Evolutionary conservation across 2,113 vertebrate species (phyloP).

Genomic region (Promerops cafer): DNA sequence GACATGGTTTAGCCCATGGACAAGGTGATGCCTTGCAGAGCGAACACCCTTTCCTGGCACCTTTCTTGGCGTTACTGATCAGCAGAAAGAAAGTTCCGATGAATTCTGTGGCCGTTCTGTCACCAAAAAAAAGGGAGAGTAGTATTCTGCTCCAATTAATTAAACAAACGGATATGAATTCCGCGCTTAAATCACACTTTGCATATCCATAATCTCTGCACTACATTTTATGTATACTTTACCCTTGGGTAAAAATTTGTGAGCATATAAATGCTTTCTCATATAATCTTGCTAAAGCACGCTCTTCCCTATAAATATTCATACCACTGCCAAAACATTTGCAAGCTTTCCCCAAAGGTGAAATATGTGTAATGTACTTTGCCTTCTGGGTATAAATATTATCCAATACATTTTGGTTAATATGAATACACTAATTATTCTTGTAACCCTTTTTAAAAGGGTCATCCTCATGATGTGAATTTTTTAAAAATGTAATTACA

Average conservation of each 20-base stretch:
- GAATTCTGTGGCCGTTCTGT: conserved; percentile 16
- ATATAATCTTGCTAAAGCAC: conserved; percentile 81
- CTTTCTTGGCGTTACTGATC: neutral
- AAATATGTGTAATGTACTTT: conserved; percentile 80
- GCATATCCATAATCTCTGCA: conserved; percentile 78
- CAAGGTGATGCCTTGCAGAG: neutral
- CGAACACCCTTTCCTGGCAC: neutral
- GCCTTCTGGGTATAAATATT: conserved; percentile 84
- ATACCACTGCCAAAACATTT: conserved; percentile 79
- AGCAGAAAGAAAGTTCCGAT: neutral
- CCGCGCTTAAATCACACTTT: conserved; percentile 60
- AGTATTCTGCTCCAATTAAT: conserved; percentile 72
- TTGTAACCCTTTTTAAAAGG: conserved; percentile 80
- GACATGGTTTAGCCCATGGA: neutral
- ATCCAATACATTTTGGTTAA: conserved; percentile 83
- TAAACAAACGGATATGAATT: conserved; percentile 78
- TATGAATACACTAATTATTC: conserved; percentile 86
- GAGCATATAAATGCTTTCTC: conserved; percentile 77
- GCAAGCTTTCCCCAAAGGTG: conserved; percentile 81
- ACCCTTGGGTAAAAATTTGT: conserved; percentile 79
- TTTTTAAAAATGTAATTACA: conserved; percentile 82
- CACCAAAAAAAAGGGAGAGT: neutral
- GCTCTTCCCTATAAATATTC: conserved; percentile 80
- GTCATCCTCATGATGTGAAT: conserved; percentile 83
- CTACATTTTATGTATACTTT: conserved; percentile 77